Base-by-base conservation (phyloP, 2,113 vertebrate genomes). In the Dasyprocta punctata region DNA sequence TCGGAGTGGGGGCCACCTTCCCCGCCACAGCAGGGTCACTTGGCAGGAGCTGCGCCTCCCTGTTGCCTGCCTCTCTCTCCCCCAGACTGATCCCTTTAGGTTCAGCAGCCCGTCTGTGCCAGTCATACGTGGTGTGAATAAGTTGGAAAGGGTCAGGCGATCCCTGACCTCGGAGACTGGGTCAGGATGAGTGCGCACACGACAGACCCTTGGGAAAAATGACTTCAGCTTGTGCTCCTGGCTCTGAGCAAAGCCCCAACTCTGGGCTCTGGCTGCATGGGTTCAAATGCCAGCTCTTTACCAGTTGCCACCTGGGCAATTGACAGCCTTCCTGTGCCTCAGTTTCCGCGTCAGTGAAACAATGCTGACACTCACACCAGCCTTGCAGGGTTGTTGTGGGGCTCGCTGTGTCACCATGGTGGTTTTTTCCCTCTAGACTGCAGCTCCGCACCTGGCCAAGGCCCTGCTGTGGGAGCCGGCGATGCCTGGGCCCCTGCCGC, bases 401-500 rank as follows among this genome's bases (percentile, higher is more conserved):
- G 49, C 26, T 5, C 4, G 19, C 19, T 0, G 11, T 24, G 0
- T 36, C 54, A 1, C 26, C 16, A 1, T 58, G 1, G 14, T 71
- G 67, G 17, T 67, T 41, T 19, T 63, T 93, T 65, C 71, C 80
- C 36, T 41, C 52, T 90, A 98, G 97, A 52, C 49, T 1, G 20
- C 4, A 14, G 36, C 1, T 0, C 36, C 38, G 0, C 56, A 7
- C 0, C 7, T 33, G 54, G 20, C 96, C 58, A 73, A 60, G 60
- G 67, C 36, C 49, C 94, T 97, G 78, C 47, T 95, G 7, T 98
- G 98, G 98, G 89, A 97, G 60, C 96, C 94, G 0, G 78, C 60
- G 2, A 86, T 67, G 1, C 97, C 98, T 6, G 97, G 98, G 8
- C 98, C 98, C 36, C 56, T 98, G 24, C 98, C 98, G 0, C 47